phyloP scores from a whole-genome alignment of 2,797 vertebrate genomes.

The Peromyscus melanophrys region DNA sequence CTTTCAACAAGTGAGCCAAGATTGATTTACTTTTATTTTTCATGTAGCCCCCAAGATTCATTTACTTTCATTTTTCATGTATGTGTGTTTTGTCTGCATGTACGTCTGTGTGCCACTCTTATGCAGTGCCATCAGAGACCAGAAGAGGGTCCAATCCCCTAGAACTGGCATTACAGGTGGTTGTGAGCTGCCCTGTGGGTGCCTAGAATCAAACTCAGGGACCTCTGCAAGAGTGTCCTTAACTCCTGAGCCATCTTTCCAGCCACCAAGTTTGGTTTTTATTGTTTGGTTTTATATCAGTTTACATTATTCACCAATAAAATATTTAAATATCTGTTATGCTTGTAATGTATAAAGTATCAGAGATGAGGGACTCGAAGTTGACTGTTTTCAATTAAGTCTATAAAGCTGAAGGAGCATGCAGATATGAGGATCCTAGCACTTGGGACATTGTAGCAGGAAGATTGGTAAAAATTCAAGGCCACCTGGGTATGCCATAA shows the following conservation, averaged over 20 bases:
- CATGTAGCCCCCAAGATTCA: not conserved
- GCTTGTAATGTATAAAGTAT: not conserved
- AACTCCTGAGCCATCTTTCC: not conserved
- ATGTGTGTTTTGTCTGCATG: not conserved
- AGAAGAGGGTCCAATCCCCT: not conserved
- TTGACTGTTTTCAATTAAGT: not conserved
- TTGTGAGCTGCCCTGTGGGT: not conserved
- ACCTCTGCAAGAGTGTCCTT: not conserved
- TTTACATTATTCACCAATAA: conserved; percentile 33
- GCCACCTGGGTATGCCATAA: not conserved
- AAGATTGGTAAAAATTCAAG: not conserved
- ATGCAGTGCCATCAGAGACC: not conserved
- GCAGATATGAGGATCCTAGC: not conserved
- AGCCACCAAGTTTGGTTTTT: not conserved
- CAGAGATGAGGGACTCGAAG: not conserved
- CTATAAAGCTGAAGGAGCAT: not conserved
- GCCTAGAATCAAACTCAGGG: not conserved
- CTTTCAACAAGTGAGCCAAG: not conserved
- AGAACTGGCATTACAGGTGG: not conserved
- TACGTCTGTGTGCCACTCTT: not conserved
- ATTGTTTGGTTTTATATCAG: not conserved
- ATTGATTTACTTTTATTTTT: not conserved
- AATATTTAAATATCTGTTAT: conserved; percentile 46
- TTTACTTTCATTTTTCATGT: not conserved
- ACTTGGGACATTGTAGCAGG: not conserved